Conservation (phyloP, 2,797 vertebrate genomes). For the Parotocinclus haroldoi region DNA sequence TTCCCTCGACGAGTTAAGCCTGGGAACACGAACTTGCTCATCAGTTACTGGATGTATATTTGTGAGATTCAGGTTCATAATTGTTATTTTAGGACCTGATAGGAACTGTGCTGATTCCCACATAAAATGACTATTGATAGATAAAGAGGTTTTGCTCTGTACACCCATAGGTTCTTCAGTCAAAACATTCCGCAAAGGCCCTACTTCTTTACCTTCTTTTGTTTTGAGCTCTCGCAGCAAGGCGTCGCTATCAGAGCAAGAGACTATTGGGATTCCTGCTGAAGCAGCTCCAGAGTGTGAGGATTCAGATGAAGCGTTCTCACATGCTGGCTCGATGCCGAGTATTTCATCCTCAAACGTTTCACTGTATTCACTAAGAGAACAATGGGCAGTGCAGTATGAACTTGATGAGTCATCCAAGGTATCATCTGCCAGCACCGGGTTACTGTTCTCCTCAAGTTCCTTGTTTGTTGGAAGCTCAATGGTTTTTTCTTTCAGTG, state of each 20-base stretch:
- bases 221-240: constrained; percentile 15
- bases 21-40: neutral
- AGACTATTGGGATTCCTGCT: constrained; percentile 8
- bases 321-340: constrained; percentile 1
- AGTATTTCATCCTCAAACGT: constrained; percentile 21
- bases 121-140: neutral
- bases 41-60: constrained; percentile 6
- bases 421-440: constrained; percentile 22
- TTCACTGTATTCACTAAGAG: constrained; percentile 44
- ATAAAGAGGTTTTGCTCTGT: constrained; percentile 11
- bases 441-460: constrained; percentile 25
- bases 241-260: constrained; percentile 2
- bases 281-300: constrained; percentile 2
- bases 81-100: constrained; percentile 16
- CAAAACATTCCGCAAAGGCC: neutral
- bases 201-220: neutral
- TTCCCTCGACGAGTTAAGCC: neutral
- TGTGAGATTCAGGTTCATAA: constrained; percentile 26
- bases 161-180: neutral
- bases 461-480: no score
- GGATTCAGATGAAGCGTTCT: constrained; percentile 6
- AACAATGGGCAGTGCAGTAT: constrained; percentile 50
- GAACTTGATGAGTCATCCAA: constrained; percentile 49
- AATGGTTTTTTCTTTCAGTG: constrained; percentile 21
- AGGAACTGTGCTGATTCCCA: constrained; percentile 8